phyloP scores from a whole-genome alignment of 2,888 invertebrate genomes.

The Polylopha cassiicola region DNA sequence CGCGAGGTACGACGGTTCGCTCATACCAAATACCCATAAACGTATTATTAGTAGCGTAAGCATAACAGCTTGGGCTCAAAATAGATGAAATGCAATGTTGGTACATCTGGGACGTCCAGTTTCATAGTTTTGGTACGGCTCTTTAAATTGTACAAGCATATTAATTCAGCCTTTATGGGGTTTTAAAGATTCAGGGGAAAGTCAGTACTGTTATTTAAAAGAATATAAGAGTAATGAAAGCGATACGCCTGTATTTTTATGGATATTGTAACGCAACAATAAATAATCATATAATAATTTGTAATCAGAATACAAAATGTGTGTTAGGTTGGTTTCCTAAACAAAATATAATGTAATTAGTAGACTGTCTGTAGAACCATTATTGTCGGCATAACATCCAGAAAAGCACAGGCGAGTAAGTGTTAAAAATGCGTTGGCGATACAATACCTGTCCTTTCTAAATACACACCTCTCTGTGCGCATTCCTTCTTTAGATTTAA shows the following conservation, averaged over 20 bases:
- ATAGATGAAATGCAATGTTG: conserved; percentile 50
- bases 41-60: conserved; percentile 60
- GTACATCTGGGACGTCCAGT: conserved; percentile 29
- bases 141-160: conserved; percentile 18
- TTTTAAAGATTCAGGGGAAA: conserved; percentile 21
- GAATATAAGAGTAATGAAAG: conserved; percentile 39
- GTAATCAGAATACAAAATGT: too few species aligned
- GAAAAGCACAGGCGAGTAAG: conserved; percentile 58
- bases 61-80: conserved; percentile 47
- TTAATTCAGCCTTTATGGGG: conserved; percentile 45
- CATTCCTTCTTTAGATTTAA: conserved; percentile 94
- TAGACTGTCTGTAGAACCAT: not conserved
- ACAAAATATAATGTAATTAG: too few species aligned
- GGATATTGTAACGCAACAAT: conserved; percentile 27
- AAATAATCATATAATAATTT: not conserved
- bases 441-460: conserved; percentile 79
- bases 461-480: conserved; percentile 92
- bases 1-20: conserved; percentile 15
- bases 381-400: conserved; percentile 30
- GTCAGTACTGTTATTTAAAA: conserved; percentile 27
- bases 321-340: too few species aligned
- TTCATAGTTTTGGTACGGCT: conserved; percentile 7
- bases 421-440: conserved; percentile 79
- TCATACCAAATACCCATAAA: conserved; percentile 36
- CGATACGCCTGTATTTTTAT: conserved; percentile 52